A percentile compares a stretch with the other conserved stretches of the same genome.
These are phyloP conservation scores for Lucilia cuprina DNA, from an alignment of 1,140 invertebrate genomes.

Conservation along the genomic window DNA sequence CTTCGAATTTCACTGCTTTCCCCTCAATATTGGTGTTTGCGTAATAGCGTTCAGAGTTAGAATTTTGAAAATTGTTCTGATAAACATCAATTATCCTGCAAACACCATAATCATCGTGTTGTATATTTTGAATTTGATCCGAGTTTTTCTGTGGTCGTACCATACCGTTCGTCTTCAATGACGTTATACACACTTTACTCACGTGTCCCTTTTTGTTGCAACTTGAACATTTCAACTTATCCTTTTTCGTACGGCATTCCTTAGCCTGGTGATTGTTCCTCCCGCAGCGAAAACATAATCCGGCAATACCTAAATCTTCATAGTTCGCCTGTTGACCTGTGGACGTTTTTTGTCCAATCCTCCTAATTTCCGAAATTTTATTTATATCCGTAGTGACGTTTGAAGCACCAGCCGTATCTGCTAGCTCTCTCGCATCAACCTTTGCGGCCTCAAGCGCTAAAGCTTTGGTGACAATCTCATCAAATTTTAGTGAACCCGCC, in stretches of 20 bases:
- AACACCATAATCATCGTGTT: background rate
- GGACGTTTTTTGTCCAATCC: background rate
- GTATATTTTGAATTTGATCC: background rate
- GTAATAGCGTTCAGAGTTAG: background rate
- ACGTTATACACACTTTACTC: too few relatives aligned
- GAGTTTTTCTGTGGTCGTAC: too few relatives aligned
- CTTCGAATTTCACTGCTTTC: slow-evolving; percentile 3
- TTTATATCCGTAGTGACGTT: background rate
- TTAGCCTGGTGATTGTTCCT: slow-evolving; percentile 6
- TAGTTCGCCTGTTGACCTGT: background rate
- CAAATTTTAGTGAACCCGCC: background rate
- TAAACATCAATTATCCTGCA: slow-evolving; percentile 9
- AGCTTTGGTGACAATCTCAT: background rate
- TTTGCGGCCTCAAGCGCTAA: background rate
- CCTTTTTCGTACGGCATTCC: background rate
- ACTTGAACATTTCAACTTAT: background rate
- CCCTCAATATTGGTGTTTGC: background rate
- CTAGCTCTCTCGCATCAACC: background rate
- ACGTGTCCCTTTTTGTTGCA: too few relatives aligned
- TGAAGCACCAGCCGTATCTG: background rate
- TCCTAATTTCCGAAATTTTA: background rate
- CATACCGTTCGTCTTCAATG: too few relatives aligned
- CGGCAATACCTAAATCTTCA: background rate
- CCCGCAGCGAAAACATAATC: slow-evolving; percentile 12
- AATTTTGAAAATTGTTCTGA: background rate